Evolutionary conservation across 2,888 invertebrate genomes (phyloP), one percentile per base, ranked within the genome.

Genomic region (Argyresthia albistria): DNA sequence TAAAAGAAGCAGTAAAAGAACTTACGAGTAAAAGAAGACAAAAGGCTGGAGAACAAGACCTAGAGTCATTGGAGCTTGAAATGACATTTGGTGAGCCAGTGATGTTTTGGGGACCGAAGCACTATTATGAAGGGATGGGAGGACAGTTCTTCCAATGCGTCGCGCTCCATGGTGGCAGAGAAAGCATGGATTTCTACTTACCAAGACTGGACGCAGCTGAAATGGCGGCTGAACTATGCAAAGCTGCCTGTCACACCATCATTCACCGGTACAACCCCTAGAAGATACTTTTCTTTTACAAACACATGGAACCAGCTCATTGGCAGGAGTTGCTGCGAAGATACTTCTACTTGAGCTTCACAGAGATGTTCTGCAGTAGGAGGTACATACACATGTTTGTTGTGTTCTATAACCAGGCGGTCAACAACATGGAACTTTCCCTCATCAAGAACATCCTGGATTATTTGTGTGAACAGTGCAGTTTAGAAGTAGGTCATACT

Each of bases 331-430:
- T 51, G 3, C 4, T 45, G 12, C 43, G n/a, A 14, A 16, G 51
- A 35, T n/a, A 15, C 36, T 51, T 51, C 43, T 35, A 15, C 6
- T 12, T 10, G n/a, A 39, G 43, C 4, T 51, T 51, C 36, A n/a
- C 25, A 4, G 35, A 9, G 11, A 12, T 51, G 4, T 45, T 45
- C 7, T 35, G 36, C 9, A 45, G 35, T 15, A 12, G 15, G 4
- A 43, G 35, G 14, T 51, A 51, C 45, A 51, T n/a, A 9, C 51
- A 51, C 36, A 36, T 51, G 35, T 51, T 43, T 12, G 9, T 35
- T 2, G 51, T 14, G 12, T 14, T 51, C 35, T 51, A 36, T 8
- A 35, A 14, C 9, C 35, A 51, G 35, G 36, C 14, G 9, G 9
- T n/a, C 7, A 8, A 14, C 8, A n/a, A 42, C 2, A 39, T 50